Evolutionary conservation across 2,113 vertebrate genomes (phyloP).

Genomic region (Silurus asotus): DNA sequence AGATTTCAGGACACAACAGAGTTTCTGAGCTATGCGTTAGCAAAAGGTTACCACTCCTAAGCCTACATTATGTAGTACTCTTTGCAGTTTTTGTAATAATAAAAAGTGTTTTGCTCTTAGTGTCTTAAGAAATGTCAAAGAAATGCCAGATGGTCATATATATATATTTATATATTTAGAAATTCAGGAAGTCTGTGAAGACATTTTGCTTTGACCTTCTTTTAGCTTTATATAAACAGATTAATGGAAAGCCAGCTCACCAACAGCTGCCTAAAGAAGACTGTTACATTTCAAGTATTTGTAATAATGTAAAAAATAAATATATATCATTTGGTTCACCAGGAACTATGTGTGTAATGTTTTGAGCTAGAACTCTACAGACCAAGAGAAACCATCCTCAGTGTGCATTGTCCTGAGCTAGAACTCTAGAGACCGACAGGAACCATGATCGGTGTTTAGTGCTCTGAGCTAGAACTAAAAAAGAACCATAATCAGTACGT

Average conservation of each 20-base stretch:
- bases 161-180: conserved; percentile 52
- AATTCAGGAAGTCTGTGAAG: conserved; percentile 14
- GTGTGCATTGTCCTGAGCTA: too few relatives aligned
- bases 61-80: conserved; percentile 44
- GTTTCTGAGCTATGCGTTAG: conserved; percentile 52
- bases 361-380: too few relatives aligned
- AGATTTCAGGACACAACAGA: conserved; percentile 29
- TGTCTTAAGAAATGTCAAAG: conserved; percentile 74
- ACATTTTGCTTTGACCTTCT: conserved; percentile 17
- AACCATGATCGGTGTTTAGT: not conserved
- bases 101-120: conserved; percentile 61
- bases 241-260: not conserved
- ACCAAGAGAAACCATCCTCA: not conserved
- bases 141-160: conserved; percentile 76
- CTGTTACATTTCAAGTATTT: not conserved
- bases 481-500: not conserved
- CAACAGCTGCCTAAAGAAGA: not conserved
- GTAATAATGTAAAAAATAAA: not conserved
- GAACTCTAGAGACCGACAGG: not conserved
- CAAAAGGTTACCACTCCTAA: conserved; percentile 67
- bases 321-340: too few relatives aligned
- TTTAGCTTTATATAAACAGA: conserved; percentile 10
- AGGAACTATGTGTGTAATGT: not conserved
- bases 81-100: conserved; percentile 57
- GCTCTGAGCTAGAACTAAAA: not conserved